A percentile compares a stretch with the other conserved stretches of the same genome.
Evolutionary conservation across 2,888 invertebrate genomes (phyloP).

Genomic region (Copidosoma aretas): DNA sequence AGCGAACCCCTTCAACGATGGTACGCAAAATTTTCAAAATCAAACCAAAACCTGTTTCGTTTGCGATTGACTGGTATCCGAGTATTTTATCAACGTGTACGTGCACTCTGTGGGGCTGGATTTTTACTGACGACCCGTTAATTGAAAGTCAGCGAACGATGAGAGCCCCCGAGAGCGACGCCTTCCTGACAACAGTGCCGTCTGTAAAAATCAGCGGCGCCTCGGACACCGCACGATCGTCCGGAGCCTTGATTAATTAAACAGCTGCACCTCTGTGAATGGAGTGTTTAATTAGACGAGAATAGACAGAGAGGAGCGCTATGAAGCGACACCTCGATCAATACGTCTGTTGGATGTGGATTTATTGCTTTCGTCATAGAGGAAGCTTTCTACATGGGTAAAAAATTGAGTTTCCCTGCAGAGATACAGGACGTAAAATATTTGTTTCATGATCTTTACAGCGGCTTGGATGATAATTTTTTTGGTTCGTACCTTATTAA

Average conservation of each 20-base stretch:
- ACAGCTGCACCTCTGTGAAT: conserved; percentile 12
- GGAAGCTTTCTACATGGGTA: too few relatives aligned
- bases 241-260: conserved; percentile 23
- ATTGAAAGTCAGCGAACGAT: conserved; percentile 16
- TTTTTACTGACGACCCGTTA: conserved; percentile 1
- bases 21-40: too few relatives aligned
- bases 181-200: conserved; percentile 22
- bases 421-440: too few relatives aligned
- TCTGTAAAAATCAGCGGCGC: conserved; percentile 21
- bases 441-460: too few relatives aligned
- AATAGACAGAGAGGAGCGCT: neutral
- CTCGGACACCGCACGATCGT: neutral
- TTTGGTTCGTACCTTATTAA: too few relatives aligned
- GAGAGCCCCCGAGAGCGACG: conserved; percentile 9
- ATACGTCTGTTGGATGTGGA: neutral
- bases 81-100: neutral
- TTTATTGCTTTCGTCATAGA: too few relatives aligned
- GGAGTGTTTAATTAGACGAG: conserved; percentile 23
- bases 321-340: neutral
- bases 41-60: too few relatives aligned
- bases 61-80: neutral
- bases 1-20: too few relatives aligned
- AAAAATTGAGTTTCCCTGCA: too few relatives aligned
- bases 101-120: conserved; percentile 5
- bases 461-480: too few relatives aligned